Percentiles rank a stretch among this genome's conserved stretches.
phyloP scores from a whole-genome alignment of 2,113 vertebrate genomes.

The Petromus typicus region DNA sequence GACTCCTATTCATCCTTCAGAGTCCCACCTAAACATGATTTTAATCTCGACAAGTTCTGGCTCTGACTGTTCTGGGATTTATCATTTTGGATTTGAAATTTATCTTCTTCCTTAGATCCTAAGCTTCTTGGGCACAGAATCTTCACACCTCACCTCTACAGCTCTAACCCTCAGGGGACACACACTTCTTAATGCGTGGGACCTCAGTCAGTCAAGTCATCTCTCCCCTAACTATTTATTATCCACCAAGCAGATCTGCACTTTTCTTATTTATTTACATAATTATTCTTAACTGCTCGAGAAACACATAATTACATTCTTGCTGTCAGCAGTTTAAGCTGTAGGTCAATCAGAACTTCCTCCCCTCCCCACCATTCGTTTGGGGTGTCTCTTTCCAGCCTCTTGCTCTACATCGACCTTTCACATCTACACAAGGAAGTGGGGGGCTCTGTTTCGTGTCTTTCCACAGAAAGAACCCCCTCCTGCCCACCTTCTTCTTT shows the following conservation, averaged over 20 bases:
- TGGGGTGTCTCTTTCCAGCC: not conserved
- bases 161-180: not conserved
- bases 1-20: not conserved
- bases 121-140: not conserved
- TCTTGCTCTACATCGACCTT: accelerated
- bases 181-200: not conserved
- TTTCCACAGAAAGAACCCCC: not conserved
- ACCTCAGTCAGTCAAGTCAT: not conserved
- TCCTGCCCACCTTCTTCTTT: not conserved
- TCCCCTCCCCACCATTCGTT: accelerated
- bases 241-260: not conserved
- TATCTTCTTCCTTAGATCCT: not conserved
- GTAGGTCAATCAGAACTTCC: not conserved
- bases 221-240: not conserved
- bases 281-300: not conserved
- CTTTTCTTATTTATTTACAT: not conserved
- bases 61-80: not conserved
- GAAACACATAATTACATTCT: not conserved
- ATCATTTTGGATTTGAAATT: not conserved
- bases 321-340: not conserved
- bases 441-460: not conserved
- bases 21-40: not conserved
- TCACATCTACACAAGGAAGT: accelerated
- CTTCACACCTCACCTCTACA: not conserved
- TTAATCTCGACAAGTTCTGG: not conserved